These are phyloP conservation scores for Nomia melanderi DNA, from an alignment of 1,140 invertebrate genomes.

Conservation along the genomic window DNA sequence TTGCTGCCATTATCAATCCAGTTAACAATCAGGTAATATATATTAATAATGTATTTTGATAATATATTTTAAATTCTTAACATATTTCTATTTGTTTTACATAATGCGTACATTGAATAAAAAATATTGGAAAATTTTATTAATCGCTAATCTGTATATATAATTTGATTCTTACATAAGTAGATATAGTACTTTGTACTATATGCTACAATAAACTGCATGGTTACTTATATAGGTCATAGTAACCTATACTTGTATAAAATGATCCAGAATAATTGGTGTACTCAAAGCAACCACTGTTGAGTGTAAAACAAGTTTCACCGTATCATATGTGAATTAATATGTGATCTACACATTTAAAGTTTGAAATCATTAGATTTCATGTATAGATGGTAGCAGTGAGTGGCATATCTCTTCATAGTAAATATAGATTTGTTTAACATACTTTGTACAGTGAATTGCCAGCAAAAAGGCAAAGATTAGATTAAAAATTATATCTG, in stretches of 20 bases:
- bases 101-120: background rate
- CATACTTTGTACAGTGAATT: conserved; percentile 16
- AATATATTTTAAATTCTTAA: background rate
- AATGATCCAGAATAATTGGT: conserved; percentile 18
- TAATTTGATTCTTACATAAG: conserved; percentile 49
- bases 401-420: conserved; percentile 33
- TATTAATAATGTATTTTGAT: conserved; percentile 3
- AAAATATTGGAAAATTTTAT: background rate
- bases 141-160: conserved; percentile 13
- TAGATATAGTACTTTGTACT: conserved; percentile 19
- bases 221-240: conserved; percentile 29
- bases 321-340: conserved; percentile 33
- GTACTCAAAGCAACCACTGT: background rate
- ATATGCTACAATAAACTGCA: conserved; percentile 26
- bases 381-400: conserved; percentile 49
- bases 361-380: conserved; percentile 22
- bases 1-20: conserved; percentile 75
- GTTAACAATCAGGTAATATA: conserved; percentile 73
- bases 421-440: conserved; percentile 60
- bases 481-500: conserved; percentile 13
- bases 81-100: background rate
- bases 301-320: conserved; percentile 12
- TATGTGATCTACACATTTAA: conserved; percentile 24
- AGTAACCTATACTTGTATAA: conserved; percentile 54
- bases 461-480: background rate